Evolutionary conservation across 1,140 invertebrate species (phyloP).

Genomic region (Bombus vancouverensis): DNA sequence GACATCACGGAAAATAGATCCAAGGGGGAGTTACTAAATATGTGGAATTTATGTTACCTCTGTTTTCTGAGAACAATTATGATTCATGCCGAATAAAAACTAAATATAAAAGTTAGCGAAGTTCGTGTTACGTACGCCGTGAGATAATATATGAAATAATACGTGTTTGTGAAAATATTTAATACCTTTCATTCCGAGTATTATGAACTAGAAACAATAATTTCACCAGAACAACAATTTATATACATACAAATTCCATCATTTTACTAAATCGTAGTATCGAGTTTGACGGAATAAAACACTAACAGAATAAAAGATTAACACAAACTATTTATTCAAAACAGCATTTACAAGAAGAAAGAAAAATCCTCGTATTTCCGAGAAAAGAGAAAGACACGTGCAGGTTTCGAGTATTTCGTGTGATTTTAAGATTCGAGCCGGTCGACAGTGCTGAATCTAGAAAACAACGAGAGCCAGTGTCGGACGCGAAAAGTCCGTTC

Average conservation of each 20-base stretch:
- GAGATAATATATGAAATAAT: neutral
- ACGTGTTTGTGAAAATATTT: neutral
- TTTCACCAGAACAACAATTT: neutral
- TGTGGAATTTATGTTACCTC: neutral
- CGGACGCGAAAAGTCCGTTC: slow-evolving; percentile 69
- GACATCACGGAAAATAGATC: neutral
- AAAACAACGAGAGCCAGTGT: neutral
- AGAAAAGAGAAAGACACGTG: neutral
- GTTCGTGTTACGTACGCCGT: neutral
- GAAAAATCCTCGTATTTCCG: neutral
- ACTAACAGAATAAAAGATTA: neutral
- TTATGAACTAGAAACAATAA: neutral
- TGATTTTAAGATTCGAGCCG: neutral
- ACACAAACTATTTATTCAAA: neutral
- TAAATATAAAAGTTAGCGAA: neutral
- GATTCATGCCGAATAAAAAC: neutral
- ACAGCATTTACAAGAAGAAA: no score
- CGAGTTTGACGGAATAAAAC: neutral
- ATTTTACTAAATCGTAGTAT: neutral
- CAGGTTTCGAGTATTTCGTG: neutral
- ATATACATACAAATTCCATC: neutral
- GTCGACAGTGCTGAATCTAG: neutral
- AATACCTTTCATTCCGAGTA: neutral
- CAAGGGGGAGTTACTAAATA: neutral
- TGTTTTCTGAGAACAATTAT: neutral